Evolutionary conservation across 1,140 invertebrate species (phyloP), one percentile per base, ranked within the genome.

Genomic region (Ips typographus): DNA sequence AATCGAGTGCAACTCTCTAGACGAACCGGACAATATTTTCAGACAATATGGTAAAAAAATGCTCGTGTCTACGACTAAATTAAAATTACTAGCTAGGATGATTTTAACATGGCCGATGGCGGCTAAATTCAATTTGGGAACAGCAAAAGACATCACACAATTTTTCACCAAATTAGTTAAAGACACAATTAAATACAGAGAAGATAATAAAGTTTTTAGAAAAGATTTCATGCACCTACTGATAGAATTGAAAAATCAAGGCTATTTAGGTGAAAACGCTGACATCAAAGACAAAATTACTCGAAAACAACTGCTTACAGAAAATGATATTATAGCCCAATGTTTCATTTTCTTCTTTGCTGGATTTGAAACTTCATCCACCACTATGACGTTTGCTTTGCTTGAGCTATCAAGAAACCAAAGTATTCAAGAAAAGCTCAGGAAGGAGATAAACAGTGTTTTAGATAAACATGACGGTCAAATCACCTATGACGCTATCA

Each of bases 1-100:
- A 0, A 80, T 89, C 4, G 82, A 87, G 5, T 84, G 85, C 68
- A 84, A 86, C 59, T 82, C 85, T 7, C 80, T 86, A 22, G 77
- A 80, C 44, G 80, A 85, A 73, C 77, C 83, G 0, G 74, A 86
- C 41, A 82, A 83, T 0, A 83, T 85, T 72, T 88, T 89, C 73
- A 40, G 74, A 49, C 22, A 56, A 44, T 59, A 68, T 41, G 70
- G 71, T 39, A 53, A 53, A 22, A 53, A 4, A 37, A 6, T 55
- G n/a, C 6, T 55, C 1, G 2, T 37, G 37, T n/a, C 2, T 5
- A 6, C 4, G 6, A 2, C 37, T 36, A 53, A 53, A 1, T 47
- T 2, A 4, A 41, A 55, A 6, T 49, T 67, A 1, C 36, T 66
- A 4, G 55, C 3, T 8, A 22, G 22, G 22, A 22, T 22, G 22